Evolutionary conservation across 2,113 vertebrate genomes (phyloP).

Genomic region (Gallinago media): DNA sequence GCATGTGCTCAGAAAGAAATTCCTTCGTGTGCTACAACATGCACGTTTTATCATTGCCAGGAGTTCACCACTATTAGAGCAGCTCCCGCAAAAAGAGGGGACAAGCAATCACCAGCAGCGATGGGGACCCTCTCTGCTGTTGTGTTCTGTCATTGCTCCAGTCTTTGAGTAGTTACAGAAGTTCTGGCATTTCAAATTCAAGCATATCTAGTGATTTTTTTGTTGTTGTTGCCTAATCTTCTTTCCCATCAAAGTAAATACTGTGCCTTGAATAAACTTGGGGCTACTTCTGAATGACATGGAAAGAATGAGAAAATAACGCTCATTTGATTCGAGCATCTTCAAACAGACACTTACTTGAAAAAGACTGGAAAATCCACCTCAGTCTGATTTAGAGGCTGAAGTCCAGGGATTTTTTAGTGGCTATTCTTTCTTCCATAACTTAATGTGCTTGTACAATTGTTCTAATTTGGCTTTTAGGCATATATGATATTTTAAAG

Average conservation of each 20-base stretch:
- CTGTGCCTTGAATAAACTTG: background rate
- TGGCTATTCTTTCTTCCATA: background rate
- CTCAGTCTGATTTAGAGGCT: fast-evolving
- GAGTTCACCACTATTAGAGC: background rate
- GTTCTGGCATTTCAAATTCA: background rate
- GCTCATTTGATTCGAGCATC: background rate
- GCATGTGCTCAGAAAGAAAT: background rate
- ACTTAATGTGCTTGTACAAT: background rate
- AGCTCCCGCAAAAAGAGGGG: background rate
- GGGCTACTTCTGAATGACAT: background rate
- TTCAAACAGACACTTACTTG: background rate
- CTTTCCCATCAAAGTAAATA: background rate
- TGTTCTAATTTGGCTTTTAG: background rate
- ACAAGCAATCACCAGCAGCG: too few relatives aligned
- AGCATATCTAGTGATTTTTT: background rate
- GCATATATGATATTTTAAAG: background rate
- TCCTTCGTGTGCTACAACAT: fast-evolving
- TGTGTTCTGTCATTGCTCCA: background rate
- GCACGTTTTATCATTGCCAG: background rate
- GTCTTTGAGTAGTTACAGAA: background rate
- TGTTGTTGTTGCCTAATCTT: background rate
- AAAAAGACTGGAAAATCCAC: background rate
- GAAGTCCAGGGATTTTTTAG: background rate
- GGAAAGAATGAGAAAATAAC: background rate
- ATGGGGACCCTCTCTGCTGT: background rate